phyloP scores from a whole-genome alignment of 2,797 vertebrate species.

The Dromococcyx pavoninus region DNA sequence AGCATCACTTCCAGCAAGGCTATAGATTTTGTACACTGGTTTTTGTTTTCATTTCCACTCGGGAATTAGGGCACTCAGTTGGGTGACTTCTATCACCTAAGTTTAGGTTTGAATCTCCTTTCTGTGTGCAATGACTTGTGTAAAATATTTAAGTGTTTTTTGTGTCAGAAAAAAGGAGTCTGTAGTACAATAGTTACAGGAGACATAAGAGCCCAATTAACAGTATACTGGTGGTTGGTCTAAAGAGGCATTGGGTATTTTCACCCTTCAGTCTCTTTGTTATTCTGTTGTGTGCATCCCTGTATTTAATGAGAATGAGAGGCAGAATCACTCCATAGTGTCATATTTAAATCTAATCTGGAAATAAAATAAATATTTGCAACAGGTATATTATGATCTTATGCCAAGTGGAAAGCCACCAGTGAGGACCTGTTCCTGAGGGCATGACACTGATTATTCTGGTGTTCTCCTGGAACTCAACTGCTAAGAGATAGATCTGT shows the following conservation, averaged over 20 bases:
- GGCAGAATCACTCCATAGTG: not conserved
- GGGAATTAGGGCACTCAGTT: not conserved
- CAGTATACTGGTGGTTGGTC: too few relatives aligned
- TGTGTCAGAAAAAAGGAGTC: too few relatives aligned
- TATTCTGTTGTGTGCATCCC: not conserved
- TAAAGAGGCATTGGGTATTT: too few relatives aligned
- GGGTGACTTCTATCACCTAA: not conserved
- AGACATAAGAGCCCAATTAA: too few relatives aligned
- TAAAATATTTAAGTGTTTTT: not conserved
- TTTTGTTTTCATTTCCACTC: not conserved
- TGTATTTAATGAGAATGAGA: not conserved
- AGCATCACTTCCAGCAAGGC: not conserved
- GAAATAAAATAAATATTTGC: not conserved
- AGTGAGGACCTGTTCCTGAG: not conserved
- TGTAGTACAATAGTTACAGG: too few relatives aligned
- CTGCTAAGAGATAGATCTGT: not conserved
- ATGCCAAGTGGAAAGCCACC: not conserved
- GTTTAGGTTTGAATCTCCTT: not conserved
- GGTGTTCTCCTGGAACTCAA: not conserved
- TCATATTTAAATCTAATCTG: accelerated
- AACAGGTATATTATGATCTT: not conserved
- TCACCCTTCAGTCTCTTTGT: too few relatives aligned
- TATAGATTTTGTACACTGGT: not conserved
- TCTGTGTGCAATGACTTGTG: not conserved
- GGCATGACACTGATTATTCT: not conserved